Conservation (phyloP, 2,113 vertebrate genomes). For the Actinemys pallida region DNA sequence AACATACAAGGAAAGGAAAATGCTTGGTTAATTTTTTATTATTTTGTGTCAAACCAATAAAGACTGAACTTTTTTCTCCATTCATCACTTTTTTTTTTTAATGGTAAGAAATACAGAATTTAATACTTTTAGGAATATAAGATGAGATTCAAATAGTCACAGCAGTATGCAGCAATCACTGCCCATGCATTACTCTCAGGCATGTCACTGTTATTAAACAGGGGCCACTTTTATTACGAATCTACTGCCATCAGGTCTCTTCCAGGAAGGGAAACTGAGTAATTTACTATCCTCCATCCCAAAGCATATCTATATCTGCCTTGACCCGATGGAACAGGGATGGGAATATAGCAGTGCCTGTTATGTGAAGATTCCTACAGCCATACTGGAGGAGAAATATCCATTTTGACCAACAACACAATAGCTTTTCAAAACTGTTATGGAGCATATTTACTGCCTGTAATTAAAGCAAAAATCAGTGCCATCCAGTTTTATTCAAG, state of each 20-base stretch:
- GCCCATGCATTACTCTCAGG: conserved; percentile 28
- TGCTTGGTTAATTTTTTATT: conserved; percentile 23
- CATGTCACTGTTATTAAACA: conserved; percentile 43
- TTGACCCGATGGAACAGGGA: background rate
- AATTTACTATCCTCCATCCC: background rate
- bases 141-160: conserved; percentile 41
- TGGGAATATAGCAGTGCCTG: background rate
- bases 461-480: conserved; percentile 69
- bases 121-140: conserved; percentile 42
- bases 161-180: background rate
- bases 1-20: conserved; percentile 2
- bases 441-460: conserved; percentile 71
- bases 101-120: conserved; percentile 37
- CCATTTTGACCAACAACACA: background rate
- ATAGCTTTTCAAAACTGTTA: conserved; percentile 40
- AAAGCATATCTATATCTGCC: background rate
- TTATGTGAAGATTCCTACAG: background rate
- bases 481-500: conserved; percentile 59
- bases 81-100: conserved; percentile 18
- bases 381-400: background rate
- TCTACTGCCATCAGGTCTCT: conserved; percentile 21
- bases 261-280: conserved; percentile 19
- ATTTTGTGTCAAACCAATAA: conserved; percentile 24
- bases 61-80: background rate
- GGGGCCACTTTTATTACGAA: conserved; percentile 45